Conservation (phyloP, 2,888 invertebrate species). For the Drosophila setosimentum region DNA sequence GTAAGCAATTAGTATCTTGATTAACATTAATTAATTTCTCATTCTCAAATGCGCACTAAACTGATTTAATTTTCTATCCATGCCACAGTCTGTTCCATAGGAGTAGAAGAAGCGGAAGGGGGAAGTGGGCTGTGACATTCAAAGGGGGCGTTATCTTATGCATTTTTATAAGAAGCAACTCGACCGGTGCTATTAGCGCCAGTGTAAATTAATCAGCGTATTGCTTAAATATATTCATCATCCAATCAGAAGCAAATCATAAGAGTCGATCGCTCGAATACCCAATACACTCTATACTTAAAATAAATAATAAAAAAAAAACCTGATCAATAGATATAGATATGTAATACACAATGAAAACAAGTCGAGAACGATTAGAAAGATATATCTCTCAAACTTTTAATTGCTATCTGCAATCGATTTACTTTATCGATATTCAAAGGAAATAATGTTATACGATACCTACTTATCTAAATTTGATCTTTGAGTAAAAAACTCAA, state of each 20-base stretch:
- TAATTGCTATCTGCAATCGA: not conserved
- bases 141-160: conserved; percentile 32
- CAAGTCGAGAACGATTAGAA: not conserved
- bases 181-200: conserved; percentile 34
- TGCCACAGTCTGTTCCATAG: not conserved
- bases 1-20: conserved; percentile 33
- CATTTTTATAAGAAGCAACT: conserved; percentile 57
- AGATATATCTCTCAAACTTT: not conserved
- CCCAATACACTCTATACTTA: conserved; percentile 13
- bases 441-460: no score
- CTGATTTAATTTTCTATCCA: conserved; percentile 45
- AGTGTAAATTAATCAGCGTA: conserved; percentile 37
- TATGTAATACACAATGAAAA: not conserved
- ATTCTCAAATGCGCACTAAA: conserved; percentile 58
- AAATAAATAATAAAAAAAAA: not conserved
- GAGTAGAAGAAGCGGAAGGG: no score
- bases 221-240: conserved; percentile 34
- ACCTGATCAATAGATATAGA: not conserved
- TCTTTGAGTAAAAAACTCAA: not conserved
- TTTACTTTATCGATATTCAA: not conserved
- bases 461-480: not conserved
- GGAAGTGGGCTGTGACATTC: not conserved
- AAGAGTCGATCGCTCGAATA: not conserved
- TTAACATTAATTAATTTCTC: conserved; percentile 41
- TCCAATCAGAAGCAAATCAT: not conserved